These are phyloP conservation scores for Corythornis cristatus DNA, from an alignment of 2,113 vertebrate species.

Conservation along the genomic window DNA sequence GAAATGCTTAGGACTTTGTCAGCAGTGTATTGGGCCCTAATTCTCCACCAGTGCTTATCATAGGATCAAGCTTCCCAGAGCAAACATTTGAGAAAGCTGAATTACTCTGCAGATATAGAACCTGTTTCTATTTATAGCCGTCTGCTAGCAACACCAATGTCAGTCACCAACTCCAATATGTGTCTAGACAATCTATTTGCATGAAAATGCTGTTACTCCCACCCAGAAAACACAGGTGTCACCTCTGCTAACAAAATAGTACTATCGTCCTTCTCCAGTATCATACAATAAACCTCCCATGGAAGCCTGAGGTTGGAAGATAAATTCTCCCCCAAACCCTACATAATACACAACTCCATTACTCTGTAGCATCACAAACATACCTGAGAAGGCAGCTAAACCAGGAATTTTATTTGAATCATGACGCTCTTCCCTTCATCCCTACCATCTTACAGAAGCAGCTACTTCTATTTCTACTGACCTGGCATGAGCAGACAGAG, in stretches of 20 bases:
- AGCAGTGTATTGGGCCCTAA: neutral
- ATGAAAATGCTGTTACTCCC: neutral
- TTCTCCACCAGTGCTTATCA: neutral
- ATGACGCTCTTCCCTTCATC: neutral
- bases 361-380: neutral
- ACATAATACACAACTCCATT: neutral
- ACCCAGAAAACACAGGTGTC: neutral
- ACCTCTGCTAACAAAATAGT: neutral
- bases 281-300: neutral
- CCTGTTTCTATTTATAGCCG: neutral
- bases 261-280: neutral
- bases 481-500: constrained; percentile 97
- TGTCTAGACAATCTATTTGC: neutral
- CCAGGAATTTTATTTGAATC: neutral
- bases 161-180: neutral
- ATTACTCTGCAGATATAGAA: neutral
- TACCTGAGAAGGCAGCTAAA: neutral
- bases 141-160: neutral
- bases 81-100: neutral
- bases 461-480: constrained; percentile 53
- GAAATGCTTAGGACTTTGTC: neutral
- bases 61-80: neutral
- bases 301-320: neutral
- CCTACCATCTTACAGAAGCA: neutral
- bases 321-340: neutral